Evolutionary conservation across 2,888 invertebrate species (phyloP).

Genomic region (Mimas tiliae): DNA sequence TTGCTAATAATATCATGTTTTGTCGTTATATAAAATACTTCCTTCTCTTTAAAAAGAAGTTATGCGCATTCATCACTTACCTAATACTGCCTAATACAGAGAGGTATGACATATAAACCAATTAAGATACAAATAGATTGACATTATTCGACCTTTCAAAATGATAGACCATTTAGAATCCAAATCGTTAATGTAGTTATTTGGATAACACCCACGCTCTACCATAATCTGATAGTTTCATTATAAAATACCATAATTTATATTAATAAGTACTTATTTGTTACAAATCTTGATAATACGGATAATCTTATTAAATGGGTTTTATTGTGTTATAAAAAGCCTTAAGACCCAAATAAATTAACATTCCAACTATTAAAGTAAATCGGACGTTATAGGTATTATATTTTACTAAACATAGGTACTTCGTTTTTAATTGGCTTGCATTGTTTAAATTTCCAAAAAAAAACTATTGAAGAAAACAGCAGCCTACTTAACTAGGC

Average conservation of each 20-base stretch:
- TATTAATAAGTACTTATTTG: conserved; percentile 16
- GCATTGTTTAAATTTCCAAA: not conserved
- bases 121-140: conserved; percentile 14
- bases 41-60: not conserved
- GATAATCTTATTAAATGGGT: conserved; percentile 22
- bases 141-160: not conserved
- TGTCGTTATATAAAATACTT: not conserved
- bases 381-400: not conserved
- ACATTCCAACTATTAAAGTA: not conserved
- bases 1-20: too few species aligned
- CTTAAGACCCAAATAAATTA: not conserved
- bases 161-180: conserved; percentile 31
- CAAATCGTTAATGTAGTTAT: conserved; percentile 21
- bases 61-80: not conserved
- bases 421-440: too few species aligned
- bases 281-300: conserved; percentile 29
- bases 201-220: conserved; percentile 6
- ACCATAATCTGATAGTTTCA: conserved; percentile 17
- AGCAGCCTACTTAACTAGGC: too few species aligned
- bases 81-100: too few species aligned
- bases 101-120: not conserved
- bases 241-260: conserved; percentile 24
- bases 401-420: too few species aligned
- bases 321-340: not conserved
- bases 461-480: not conserved